Conservation (phyloP, 2,113 vertebrate genomes). For the Archilochus colubris region DNA sequence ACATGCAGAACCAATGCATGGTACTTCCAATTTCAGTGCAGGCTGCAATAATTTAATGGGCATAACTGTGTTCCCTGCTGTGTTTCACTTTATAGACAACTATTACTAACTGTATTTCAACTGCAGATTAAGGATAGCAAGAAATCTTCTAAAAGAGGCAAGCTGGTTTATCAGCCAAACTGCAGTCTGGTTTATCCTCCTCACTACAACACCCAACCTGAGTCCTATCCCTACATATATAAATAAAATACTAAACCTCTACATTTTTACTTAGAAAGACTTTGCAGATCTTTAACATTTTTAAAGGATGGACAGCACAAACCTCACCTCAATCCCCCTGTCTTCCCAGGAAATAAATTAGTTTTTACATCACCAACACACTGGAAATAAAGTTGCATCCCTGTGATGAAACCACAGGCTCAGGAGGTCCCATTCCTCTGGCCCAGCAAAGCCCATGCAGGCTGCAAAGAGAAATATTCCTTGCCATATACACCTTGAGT, state of each 20-base stretch:
- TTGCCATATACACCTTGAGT: not conserved
- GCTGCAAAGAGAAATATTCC: not conserved
- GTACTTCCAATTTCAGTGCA: not conserved
- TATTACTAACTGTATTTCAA: not conserved
- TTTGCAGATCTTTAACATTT: not conserved
- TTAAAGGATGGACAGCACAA: not conserved
- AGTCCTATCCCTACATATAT: not conserved
- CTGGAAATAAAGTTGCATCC: not conserved
- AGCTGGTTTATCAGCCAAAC: not conserved
- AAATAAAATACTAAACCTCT: not conserved
- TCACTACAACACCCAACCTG: not conserved
- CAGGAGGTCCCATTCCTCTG: not conserved
- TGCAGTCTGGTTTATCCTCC: not conserved
- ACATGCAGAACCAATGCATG: not conserved
- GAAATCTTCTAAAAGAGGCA: not conserved
- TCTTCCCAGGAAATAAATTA: not conserved
- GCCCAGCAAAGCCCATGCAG: rapidly evolving
- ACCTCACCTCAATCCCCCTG: not conserved
- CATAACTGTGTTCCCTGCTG: not conserved
- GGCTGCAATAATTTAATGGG: not conserved
- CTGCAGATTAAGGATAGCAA: not conserved
- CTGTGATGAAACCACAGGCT: not conserved
- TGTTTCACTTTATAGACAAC: not conserved
- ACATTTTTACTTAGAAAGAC: not conserved
- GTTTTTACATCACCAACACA: not conserved